Evolutionary conservation across 2,888 invertebrate genomes (phyloP).

Genomic region (Caenorhabditis sp.): DNA sequence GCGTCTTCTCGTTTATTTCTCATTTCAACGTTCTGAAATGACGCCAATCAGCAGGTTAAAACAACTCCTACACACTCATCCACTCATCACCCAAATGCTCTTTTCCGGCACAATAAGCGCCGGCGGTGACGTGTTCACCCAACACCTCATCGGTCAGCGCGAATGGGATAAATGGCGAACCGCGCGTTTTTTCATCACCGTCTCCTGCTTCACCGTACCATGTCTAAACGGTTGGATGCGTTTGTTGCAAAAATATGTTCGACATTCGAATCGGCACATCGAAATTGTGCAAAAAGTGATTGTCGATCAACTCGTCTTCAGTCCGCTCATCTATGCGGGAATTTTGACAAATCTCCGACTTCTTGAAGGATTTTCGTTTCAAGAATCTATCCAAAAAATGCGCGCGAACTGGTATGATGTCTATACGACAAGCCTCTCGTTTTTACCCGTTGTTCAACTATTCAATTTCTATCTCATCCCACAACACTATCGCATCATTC

Average conservation of each 20-base stretch:
- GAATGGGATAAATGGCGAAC: constrained; percentile 53
- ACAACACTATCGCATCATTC: constrained; percentile 82
- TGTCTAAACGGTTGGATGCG: constrained; percentile 56
- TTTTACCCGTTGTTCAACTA: constrained; percentile 85
- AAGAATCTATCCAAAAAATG: constrained; percentile 30
- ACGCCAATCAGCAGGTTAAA: constrained; percentile 12
- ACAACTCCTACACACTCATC: constrained; percentile 40
- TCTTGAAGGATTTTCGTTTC: constrained; percentile 53
- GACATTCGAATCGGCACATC: constrained; percentile 19
- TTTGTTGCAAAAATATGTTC: constrained; percentile 57
- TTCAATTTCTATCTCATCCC: constrained; percentile 86
- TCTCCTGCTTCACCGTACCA: constrained; percentile 62
- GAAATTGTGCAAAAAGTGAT: constrained; percentile 40
- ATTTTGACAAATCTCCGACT: constrained; percentile 58
- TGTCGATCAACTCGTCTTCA: constrained; percentile 49
- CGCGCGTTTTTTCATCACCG: constrained; percentile 59
- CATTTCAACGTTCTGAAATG: background rate
- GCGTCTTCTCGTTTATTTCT: too few species aligned
- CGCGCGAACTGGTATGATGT: constrained; percentile 47
- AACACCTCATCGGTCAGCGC: constrained; percentile 42
- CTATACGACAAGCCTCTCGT: constrained; percentile 39
- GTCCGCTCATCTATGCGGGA: constrained; percentile 28
- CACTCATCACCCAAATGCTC: constrained; percentile 55
- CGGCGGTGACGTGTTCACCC: constrained; percentile 58
- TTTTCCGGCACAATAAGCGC: constrained; percentile 55